A percentile compares a stretch with the other conserved stretches of the same genome.
These are phyloP conservation scores for Sceloporus undulatus DNA, from an alignment of 2,113 vertebrate genomes.

Conservation along the genomic window DNA sequence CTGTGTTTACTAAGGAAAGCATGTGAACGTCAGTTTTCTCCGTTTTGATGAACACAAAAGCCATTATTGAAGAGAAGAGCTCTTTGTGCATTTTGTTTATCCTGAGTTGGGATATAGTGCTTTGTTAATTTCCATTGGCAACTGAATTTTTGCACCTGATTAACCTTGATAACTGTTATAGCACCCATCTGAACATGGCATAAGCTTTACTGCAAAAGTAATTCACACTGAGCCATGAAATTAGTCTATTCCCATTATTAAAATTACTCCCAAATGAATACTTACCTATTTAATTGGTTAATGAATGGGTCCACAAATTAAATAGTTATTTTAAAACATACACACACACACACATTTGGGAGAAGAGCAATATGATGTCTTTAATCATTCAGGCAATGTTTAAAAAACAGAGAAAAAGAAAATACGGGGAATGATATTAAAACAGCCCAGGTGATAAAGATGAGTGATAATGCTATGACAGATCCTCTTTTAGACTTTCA, in stretches of 20 bases:
- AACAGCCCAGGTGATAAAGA: not conserved
- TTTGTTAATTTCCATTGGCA: not conserved
- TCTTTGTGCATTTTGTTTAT: not conserved
- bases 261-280: not conserved
- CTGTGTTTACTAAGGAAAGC: not conserved
- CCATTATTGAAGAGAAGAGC: not conserved
- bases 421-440: not conserved
- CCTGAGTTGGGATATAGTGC: not conserved
- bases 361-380: not conserved
- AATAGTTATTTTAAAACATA: not conserved
- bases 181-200: not conserved
- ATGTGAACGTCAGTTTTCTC: not conserved
- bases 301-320: not conserved
- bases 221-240: conserved; percentile 7
- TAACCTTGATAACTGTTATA: not conserved
- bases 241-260: not conserved
- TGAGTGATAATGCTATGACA: too few relatives aligned
- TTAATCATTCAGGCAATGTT: not conserved
- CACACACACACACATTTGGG: not conserved
- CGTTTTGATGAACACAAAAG: not conserved
- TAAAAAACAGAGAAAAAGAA: not conserved
- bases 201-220: not conserved
- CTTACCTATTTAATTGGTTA: conserved; percentile 4
- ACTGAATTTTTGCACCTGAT: conserved; percentile 1
- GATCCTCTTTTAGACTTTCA: not conserved